These are phyloP conservation scores for Tanytarsus gracilentus DNA, from an alignment of 2,888 invertebrate genomes.

Conservation along the genomic window DNA sequence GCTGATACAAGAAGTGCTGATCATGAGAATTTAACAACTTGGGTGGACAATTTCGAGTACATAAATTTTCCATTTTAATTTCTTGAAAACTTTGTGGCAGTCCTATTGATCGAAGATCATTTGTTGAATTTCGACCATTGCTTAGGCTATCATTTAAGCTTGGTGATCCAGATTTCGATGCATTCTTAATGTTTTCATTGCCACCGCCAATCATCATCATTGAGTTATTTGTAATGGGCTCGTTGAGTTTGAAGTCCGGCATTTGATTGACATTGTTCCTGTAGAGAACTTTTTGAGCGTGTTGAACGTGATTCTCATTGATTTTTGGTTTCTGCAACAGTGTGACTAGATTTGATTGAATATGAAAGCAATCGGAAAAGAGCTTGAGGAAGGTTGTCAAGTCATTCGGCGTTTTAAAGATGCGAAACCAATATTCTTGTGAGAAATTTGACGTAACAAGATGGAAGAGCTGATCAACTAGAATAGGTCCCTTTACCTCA, in stretches of 20 bases:
- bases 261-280: constrained; percentile 11
- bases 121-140: constrained; percentile 13
- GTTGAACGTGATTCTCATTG: constrained; percentile 46
- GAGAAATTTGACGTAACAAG: constrained; percentile 67
- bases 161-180: constrained; percentile 32
- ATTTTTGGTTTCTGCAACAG: constrained; percentile 68
- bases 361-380: constrained; percentile 90
- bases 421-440: constrained; percentile 69
- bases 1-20: background rate
- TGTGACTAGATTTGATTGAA: constrained; percentile 85
- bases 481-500: constrained; percentile 69
- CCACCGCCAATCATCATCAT: constrained; percentile 31
- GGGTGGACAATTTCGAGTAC: constrained; percentile 41
- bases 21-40: constrained; percentile 1
- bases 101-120: constrained; percentile 18
- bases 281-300: constrained; percentile 35
- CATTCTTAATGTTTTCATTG: constrained; percentile 30
- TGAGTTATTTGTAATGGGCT: constrained; percentile 39
- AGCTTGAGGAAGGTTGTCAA: constrained; percentile 82
- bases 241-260: constrained; percentile 41
- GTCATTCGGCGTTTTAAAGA: constrained; percentile 86
- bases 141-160: constrained; percentile 40
- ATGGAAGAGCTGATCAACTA: constrained; percentile 81
- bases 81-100: constrained; percentile 32
- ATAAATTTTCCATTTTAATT: constrained; percentile 42